Conservation (phyloP, 1,140 invertebrate genomes). For the Ceratoteleas bidentatus region DNA sequence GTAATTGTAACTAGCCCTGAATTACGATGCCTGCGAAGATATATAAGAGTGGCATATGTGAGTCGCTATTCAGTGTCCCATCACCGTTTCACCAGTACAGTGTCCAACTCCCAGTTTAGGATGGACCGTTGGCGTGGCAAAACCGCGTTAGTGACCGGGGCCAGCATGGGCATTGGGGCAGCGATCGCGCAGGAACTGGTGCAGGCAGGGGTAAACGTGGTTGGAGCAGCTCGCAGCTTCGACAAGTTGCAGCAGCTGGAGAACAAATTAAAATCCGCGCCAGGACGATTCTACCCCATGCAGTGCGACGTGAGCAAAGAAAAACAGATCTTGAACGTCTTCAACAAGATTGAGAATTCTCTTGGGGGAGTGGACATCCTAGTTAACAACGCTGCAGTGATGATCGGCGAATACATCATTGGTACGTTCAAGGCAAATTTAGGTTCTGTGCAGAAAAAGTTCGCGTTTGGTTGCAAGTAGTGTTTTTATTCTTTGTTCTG, state of each 20-base stretch:
- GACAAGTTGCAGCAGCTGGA: conserved; percentile 76
- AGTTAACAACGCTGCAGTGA: conserved; percentile 85
- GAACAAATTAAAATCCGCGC: conserved; percentile 22
- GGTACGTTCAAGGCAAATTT: too few relatives aligned
- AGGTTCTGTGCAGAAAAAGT: too few relatives aligned
- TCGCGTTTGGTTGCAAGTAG: too few relatives aligned
- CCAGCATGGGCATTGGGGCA: conserved; percentile 52
- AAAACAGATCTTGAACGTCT: conserved; percentile 84
- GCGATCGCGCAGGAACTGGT: conserved; percentile 20
- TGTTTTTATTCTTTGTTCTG: too few relatives aligned
- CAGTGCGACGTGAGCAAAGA: conserved; percentile 86
- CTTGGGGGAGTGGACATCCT: conserved; percentile 84
- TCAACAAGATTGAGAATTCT: conserved; percentile 82
- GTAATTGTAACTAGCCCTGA: too few relatives aligned
- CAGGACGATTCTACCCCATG: conserved; percentile 69
- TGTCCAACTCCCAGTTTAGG: background rate
- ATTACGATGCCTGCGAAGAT: too few relatives aligned
- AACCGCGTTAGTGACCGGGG: conserved; percentile 57
- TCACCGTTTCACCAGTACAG: too few relatives aligned
- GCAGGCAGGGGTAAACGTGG: conserved; percentile 84
- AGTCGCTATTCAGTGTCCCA: too few relatives aligned
- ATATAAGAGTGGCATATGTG: too few relatives aligned
- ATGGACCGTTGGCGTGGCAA: conserved; percentile 60
- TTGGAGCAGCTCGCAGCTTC: conserved; percentile 85
- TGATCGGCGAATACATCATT: too few relatives aligned